Evolutionary conservation across 2,113 vertebrate species (phyloP), one percentile per base, ranked within the genome.

Genomic region (Microcebus ravelobensis): DNA sequence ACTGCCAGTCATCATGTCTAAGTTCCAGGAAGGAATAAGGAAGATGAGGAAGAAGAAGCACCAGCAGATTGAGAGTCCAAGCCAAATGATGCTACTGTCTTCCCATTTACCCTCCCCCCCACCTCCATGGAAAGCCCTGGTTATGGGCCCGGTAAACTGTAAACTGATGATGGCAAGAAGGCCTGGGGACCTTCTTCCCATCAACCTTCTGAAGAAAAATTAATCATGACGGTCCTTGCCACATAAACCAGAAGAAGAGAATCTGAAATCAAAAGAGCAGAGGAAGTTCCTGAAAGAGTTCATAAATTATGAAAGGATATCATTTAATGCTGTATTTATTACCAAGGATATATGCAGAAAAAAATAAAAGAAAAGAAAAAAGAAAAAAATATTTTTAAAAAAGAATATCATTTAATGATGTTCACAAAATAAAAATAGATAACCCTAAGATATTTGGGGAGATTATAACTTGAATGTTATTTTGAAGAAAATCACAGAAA

Each of bases 241-340:
- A 36, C 52, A 82, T 23, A 85, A 70, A 67, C 5, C 48, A 55
- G 57, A 71, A 73, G 63, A 73, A 96, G 17, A 83, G 23, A 77
- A 63, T 34, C 50, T 85, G 67, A 82, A 93, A 48, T 71, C 77
- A 82, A 94, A 95, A 92, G 29, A 39, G 74, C 20, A 91, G 76
- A 90, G 57, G 76, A 71, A 81, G n/a, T 55, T 94, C 14, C 48
- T 71, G 6, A 48, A 73, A 73, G 48, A 76, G 36, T 77, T 23
- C 57, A 87, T 59, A 63, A 27, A 25, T 83, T 68, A 74, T 14
- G 81, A 92, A 93, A 50, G 27, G 50, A 12, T 20, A 8, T 61
- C 21, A 57, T 63, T 70, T 68, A 84, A 34, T 84, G 31, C 8
- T 45, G 45, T 45, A 45, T 45, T 45, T 45, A 45, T 45, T 45